Evolutionary conservation across 2,113 vertebrate genomes (phyloP), one percentile per base, ranked within the genome.

Genomic region (Peromyscus leucopus): DNA sequence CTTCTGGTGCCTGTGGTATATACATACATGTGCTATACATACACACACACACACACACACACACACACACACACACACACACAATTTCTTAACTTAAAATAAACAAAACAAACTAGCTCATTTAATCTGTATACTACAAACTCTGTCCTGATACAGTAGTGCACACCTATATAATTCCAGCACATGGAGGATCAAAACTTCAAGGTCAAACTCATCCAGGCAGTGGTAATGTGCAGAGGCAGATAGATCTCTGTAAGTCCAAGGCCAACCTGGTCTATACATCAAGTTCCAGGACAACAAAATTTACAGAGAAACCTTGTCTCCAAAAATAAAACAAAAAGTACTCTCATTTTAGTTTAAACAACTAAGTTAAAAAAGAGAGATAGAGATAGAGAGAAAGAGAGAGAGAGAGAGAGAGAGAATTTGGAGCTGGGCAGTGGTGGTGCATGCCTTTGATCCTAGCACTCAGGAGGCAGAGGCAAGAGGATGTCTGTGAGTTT

Each of bases 291-390:
- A 39, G 71, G 16, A 72, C 36, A 72, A 7, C 17, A 7, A n/a
- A 72, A 36, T 21, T 17, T 72, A 72, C 36, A 72, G 71, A 72
- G 36, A 72, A 72, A n/a, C 19, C 15, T 72, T 51, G 3, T 72
- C 36, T 72, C 71, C n/a, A 72, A 72, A 71, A 39, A 21, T 36
- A 39, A 72, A 72, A 39, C 74, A 46, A 76, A 51, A 78, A 15
- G 28, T 61, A 89, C 55, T 80, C 72, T 72, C 82, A 71, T 75
- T 93, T 76, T 82, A 65, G 67, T 74, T 82, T 91, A 94, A 21
- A 71, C 80, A 28, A 12, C 89, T 9, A 48, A 96, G 31, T 72
- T 5, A 95, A 24, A 42, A 51, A 9, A 89, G 92, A 61, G 36
- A 92, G 24, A 92, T 3, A 42, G 42, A 42, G 42, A 42, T 3